These are phyloP conservation scores for Camponotus floridanus DNA, from an alignment of 1,140 invertebrate species.

Conservation along the genomic window DNA sequence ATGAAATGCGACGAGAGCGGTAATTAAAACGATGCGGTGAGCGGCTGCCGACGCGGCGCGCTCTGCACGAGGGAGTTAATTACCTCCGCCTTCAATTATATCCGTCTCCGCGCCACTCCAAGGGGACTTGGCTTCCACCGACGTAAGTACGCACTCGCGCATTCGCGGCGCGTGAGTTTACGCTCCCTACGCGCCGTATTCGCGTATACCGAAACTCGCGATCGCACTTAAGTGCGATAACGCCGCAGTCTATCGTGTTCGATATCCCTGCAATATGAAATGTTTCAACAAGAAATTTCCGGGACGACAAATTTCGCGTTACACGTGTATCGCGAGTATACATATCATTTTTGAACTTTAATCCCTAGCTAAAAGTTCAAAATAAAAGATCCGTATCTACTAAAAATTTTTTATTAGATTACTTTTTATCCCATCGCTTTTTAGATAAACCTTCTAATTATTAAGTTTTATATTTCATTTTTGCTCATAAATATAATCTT, in stretches of 20 bases:
- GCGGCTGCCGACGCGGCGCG: slow-evolving; percentile 67
- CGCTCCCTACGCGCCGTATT: slow-evolving; percentile 17
- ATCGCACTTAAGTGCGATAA: slow-evolving; percentile 47
- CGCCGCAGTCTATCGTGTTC: background rate
- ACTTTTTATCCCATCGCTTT: background rate
- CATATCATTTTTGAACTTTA: too few species aligned
- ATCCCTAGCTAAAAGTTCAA: too few species aligned
- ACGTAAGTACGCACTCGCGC: slow-evolving; percentile 76
- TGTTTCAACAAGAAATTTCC: background rate
- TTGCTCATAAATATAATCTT: background rate
- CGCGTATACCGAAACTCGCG: slow-evolving; percentile 29
- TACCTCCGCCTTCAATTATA: slow-evolving; percentile 84
- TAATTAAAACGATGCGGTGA: slow-evolving; percentile 84
- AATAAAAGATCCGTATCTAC: too few species aligned
- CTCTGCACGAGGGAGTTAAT: slow-evolving; percentile 82
- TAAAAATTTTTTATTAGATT: too few species aligned
- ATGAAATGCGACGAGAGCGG: slow-evolving; percentile 83
- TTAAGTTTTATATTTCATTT: background rate
- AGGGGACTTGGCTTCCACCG: slow-evolving; percentile 79
- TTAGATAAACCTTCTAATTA: background rate
- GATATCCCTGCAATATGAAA: background rate
- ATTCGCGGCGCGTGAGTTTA: slow-evolving; percentile 47
- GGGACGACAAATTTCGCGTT: background rate
- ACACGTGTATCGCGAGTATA: background rate
- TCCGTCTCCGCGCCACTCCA: slow-evolving; percentile 82